These are phyloP conservation scores for Rambutsinella grinnellia DNA, from an alignment of 2,888 invertebrate genomes.

Conservation along the genomic window DNA sequence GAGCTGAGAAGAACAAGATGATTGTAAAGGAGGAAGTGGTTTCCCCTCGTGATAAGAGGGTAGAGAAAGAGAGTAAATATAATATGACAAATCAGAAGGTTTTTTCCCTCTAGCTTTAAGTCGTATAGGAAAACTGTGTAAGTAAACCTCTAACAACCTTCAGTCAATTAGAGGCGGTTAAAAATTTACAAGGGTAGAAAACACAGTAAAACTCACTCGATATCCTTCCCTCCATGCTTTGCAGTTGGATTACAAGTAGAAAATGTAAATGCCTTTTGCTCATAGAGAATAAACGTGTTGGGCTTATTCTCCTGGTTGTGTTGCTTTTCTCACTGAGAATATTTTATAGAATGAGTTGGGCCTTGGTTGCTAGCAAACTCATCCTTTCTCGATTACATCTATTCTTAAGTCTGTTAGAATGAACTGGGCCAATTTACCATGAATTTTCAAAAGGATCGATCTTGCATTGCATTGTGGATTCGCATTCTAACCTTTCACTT, in stretches of 20 bases:
- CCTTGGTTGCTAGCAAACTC: background rate
- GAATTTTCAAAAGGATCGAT: slow-evolving; percentile 53
- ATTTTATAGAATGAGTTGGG: background rate
- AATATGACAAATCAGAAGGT: background rate
- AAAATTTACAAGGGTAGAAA: slow-evolving; percentile 37
- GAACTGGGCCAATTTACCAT: slow-evolving; percentile 48
- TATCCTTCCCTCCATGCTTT: background rate
- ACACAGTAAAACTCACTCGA: slow-evolving; percentile 31
- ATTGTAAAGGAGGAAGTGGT: too few species aligned
- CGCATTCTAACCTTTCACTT: too few species aligned
- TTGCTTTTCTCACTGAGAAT: background rate
- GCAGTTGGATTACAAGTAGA: background rate
- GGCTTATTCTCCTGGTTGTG: slow-evolving; percentile 1
- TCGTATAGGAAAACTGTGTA: background rate
- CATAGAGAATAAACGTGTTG: background rate
- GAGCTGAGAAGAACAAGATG: too few species aligned
- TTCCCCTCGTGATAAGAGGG: too few species aligned
- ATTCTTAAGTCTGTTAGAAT: background rate
- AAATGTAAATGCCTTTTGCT: background rate
- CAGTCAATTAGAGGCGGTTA: slow-evolving; percentile 46
- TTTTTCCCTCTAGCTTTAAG: background rate
- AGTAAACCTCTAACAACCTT: slow-evolving; percentile 31
- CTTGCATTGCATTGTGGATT: slow-evolving; percentile 1
- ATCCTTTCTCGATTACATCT: background rate
- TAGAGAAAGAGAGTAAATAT: slow-evolving; percentile 9